A percentile compares a stretch with the other conserved stretches of the same genome.
phyloP scores from a whole-genome alignment of 2,797 vertebrate species.

The Hoplostethus mediterraneus region DNA sequence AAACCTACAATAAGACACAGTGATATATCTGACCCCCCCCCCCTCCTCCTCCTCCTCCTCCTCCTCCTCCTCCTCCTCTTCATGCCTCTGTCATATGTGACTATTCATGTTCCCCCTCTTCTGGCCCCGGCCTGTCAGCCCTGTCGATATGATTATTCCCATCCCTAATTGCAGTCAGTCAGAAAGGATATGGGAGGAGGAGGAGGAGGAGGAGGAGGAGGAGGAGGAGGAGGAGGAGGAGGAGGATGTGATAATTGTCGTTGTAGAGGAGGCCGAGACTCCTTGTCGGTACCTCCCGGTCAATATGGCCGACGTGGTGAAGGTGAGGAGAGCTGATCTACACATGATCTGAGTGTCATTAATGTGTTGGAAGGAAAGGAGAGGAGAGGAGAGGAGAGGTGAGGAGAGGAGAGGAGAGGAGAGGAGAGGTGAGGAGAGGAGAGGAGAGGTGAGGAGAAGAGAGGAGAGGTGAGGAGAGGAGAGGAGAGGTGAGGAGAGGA shows the following conservation, averaged over 20 bases:
- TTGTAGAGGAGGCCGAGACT: conserved; percentile 47
- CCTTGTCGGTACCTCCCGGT: conserved; percentile 48
- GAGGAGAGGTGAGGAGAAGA: too few relatives aligned
- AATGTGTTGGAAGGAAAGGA: conserved; percentile 10
- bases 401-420: neutral
- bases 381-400: neutral
- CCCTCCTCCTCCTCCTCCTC: neutral
- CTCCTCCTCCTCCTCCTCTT: neutral
- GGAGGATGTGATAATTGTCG: conserved; percentile 61
- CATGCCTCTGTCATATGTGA: conserved; percentile 49
- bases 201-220: conserved; percentile 43
- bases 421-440: too few relatives aligned
- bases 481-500: too few relatives aligned
- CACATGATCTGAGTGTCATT: conserved; percentile 50
- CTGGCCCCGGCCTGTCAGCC: conserved; percentile 73
- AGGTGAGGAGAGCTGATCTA: conserved; percentile 22
- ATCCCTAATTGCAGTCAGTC: conserved; percentile 76
- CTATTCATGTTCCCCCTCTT: conserved; percentile 62
- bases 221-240: conserved; percentile 27
- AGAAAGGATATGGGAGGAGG: conserved; percentile 30
- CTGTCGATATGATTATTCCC: conserved; percentile 81
- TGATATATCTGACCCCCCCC: conserved; percentile 48
- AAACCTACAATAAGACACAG: conserved; percentile 74
- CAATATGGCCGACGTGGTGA: conserved; percentile 61
- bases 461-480: too few relatives aligned